Percentiles rank a stretch among this genome's conserved stretches.
phyloP scores from a whole-genome alignment of 2,797 vertebrate genomes.

The Pterois miles region DNA sequence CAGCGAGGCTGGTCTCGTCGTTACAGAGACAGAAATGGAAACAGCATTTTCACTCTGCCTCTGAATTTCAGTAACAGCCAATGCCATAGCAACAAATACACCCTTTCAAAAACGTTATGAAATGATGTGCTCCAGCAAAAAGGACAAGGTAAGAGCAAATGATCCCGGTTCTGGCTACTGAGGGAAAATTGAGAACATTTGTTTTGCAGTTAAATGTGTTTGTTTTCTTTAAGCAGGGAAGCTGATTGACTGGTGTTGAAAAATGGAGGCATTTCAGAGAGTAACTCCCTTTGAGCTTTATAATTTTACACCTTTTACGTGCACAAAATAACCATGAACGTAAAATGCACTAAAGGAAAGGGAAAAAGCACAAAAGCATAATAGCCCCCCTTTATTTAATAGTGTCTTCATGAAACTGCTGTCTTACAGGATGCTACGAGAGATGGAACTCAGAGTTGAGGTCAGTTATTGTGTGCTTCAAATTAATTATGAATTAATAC shows the following conservation, averaged over 20 bases:
- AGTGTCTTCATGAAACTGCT: background rate
- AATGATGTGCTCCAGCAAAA: background rate
- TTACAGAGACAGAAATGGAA: conserved; percentile 41
- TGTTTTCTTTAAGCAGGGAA: background rate
- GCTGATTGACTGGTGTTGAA: background rate
- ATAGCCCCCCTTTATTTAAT: background rate
- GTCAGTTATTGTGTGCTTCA: background rate
- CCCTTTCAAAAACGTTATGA: conserved; percentile 2
- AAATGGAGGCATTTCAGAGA: background rate
- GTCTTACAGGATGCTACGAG: background rate
- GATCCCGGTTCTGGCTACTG: background rate
- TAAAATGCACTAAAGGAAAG: too few relatives aligned
- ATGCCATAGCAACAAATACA: conserved; percentile 39
- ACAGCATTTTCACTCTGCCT: conserved; percentile 25
- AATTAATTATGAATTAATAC: background rate
- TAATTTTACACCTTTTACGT: too few relatives aligned
- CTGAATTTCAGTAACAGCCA: conserved; percentile 39
- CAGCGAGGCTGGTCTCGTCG: conserved; percentile 24
- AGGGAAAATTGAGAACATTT: background rate
- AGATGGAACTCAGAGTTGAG: background rate
- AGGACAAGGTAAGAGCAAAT: background rate
- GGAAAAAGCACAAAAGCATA: too few relatives aligned
- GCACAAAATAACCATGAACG: too few relatives aligned
- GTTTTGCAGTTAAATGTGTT: too few relatives aligned
- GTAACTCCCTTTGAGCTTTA: too few relatives aligned